Conservation (phyloP, 2,888 invertebrate species). For the Achlya flavicornis region DNA sequence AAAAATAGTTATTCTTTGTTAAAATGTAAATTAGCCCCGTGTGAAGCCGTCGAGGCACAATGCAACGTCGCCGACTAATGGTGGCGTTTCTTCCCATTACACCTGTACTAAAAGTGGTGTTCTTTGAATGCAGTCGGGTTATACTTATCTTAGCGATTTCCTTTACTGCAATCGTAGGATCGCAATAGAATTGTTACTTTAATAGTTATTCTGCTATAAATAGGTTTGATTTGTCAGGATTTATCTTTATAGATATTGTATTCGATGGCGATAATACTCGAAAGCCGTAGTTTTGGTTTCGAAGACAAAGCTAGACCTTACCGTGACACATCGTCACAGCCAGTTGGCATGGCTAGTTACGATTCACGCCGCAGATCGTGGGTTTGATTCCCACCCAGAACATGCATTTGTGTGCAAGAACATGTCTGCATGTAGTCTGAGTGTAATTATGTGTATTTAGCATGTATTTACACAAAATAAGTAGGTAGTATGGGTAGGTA, state of each 20-base stretch:
- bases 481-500: no score
- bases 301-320: no score
- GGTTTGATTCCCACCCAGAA: no score
- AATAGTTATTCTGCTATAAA: not conserved
- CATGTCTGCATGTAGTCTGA: no score
- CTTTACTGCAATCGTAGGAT: not conserved
- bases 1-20: conserved; percentile 37
- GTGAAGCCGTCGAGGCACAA: conserved; percentile 29
- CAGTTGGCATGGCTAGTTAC: no score
- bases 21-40: conserved; percentile 51
- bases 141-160: conserved; percentile 23
- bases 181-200: not conserved
- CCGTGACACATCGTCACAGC: no score
- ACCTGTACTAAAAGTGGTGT: conserved; percentile 20
- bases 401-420: no score
- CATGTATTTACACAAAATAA: no score
- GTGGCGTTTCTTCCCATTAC: conserved; percentile 30
- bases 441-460: no score
- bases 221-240: conserved; percentile 11
- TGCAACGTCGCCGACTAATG: conserved; percentile 30
- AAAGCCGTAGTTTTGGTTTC: no score
- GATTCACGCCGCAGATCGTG: no score
- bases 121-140: conserved; percentile 22
- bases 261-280: not conserved
- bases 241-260: not conserved